phyloP scores from a whole-genome alignment of 53 echinoderm and acorn worm species.

The Astropecten irregularis region DNA sequence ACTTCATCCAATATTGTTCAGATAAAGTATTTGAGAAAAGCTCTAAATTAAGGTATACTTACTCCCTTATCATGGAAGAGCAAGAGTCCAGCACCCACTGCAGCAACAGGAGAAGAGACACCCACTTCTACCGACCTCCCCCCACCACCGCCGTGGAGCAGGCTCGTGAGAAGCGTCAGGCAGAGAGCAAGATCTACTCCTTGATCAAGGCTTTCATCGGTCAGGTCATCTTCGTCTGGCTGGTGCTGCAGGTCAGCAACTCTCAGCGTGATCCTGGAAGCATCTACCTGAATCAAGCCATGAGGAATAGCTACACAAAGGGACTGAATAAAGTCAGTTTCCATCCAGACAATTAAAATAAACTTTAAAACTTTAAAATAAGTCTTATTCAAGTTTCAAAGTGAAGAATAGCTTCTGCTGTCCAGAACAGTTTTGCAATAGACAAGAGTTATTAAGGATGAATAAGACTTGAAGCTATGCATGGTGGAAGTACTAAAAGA shows the following conservation, averaged over 20 bases:
- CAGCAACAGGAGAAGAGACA: neutral
- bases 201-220: constrained; percentile 76
- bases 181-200: constrained; percentile 70
- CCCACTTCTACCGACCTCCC: constrained; percentile 79
- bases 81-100: neutral
- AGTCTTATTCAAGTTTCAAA: too few species aligned
- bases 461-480: too few species aligned
- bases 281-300: constrained; percentile 64
- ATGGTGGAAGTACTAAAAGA: too few species aligned
- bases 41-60: too few species aligned
- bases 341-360: neutral
- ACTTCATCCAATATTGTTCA: too few species aligned
- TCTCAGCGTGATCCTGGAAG: constrained; percentile 69
- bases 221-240: constrained; percentile 71
- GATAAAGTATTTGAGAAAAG: too few species aligned
- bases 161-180: constrained; percentile 61
- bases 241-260: constrained; percentile 78
- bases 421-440: too few species aligned
- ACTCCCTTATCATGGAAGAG: too few species aligned
- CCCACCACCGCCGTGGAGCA: constrained; percentile 47
- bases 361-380: neutral
- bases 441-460: too few species aligned
- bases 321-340: constrained; percentile 74
- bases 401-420: too few species aligned
- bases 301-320: constrained; percentile 62